Base-by-base conservation (phyloP, 2,888 invertebrate species). In the Ectemnius lituratus region DNA sequence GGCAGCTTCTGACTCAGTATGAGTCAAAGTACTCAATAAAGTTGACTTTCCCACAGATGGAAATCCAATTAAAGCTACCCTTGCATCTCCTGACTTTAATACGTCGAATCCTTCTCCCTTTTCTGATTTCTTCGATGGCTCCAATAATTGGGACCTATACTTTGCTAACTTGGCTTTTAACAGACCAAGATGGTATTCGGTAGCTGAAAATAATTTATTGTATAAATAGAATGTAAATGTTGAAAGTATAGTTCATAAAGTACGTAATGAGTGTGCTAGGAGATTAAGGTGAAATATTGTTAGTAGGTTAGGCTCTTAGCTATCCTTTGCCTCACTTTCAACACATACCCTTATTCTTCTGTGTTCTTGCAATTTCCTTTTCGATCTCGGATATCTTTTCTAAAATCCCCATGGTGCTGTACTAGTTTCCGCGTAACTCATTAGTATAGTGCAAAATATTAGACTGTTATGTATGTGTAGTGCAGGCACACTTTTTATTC, bases 341-440 rank as follows among this genome's bases (percentile, higher is more conserved):
- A 62, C 57, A 77, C 70, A 65, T 82, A 98, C 98, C 99, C 96
- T 99, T 99, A 92, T 99, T 99, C 92, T 99, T 99, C 91, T 99
- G 99, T 18, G 99, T 99, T 84, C 98, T 94, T 16, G 98, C 97
- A 81, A 99, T 99, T 94, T 99, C 99, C 89, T 95, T 96, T 91
- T 99, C 99, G 80, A 99, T 99, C 93, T 99, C 99, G 4, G 97
- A 95, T 91, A 99, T 99, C 94, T 98, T 99, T 88, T 99, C 99
- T 80, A 99, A 92, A 90, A 99, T 99, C 86, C 99, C 99, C 99
- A 99, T 99, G 71, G 67, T 70, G 63, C 37, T 11, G 8, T 37
- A 37, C 5, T 37, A 8, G 37, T 37, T 37, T 11, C 4, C 37
- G 11, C 37, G 37, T 37, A 37, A 23, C 37, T 37, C 37, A 37